Percentiles rank a stretch among this genome's conserved stretches.
Evolutionary conservation across 2,797 vertebrate genomes (phyloP).

Genomic region (Acipenser ruthenus): DNA sequence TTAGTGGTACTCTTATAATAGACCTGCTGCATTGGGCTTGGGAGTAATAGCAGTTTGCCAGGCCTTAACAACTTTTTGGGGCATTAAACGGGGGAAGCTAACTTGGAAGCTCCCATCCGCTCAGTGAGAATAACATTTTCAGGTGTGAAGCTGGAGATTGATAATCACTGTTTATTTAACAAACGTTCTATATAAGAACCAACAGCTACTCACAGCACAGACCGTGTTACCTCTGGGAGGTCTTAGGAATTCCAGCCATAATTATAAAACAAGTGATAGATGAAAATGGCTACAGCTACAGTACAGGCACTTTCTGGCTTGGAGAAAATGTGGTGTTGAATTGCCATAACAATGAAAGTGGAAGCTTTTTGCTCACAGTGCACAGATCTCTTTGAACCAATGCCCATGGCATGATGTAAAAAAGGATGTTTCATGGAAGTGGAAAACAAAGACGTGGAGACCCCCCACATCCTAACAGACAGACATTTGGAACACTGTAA

Average conservation of each 20-base stretch:
- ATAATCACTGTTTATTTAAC: background rate
- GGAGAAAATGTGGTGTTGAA: background rate
- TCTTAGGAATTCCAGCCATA: background rate
- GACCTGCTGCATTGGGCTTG: slow-evolving; percentile 22
- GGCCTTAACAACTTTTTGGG: background rate
- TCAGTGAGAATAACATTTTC: slow-evolving; percentile 43
- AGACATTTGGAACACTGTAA: slow-evolving; percentile 37
- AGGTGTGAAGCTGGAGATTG: slow-evolving; percentile 6
- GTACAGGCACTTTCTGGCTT: background rate
- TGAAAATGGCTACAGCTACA: background rate
- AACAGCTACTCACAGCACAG: background rate
- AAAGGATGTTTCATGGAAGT: slow-evolving; percentile 28
- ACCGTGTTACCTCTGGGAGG: slow-evolving; percentile 11
- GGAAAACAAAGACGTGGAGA: too few species aligned
- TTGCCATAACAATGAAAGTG: background rate
- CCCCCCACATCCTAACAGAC: slow-evolving; percentile 12
- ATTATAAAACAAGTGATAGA: background rate
- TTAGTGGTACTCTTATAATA: too few species aligned
- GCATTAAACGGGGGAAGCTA: background rate
- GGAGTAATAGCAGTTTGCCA: background rate
- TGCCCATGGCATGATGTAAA: slow-evolving; percentile 30
- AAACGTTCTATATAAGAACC: background rate
- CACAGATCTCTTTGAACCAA: slow-evolving; percentile 27
- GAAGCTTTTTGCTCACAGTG: slow-evolving; percentile 1
- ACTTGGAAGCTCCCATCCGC: slow-evolving; percentile 29